These are phyloP conservation scores for Entomobrya multifasciata DNA, from an alignment of 2,888 invertebrate species.

Conservation along the genomic window DNA sequence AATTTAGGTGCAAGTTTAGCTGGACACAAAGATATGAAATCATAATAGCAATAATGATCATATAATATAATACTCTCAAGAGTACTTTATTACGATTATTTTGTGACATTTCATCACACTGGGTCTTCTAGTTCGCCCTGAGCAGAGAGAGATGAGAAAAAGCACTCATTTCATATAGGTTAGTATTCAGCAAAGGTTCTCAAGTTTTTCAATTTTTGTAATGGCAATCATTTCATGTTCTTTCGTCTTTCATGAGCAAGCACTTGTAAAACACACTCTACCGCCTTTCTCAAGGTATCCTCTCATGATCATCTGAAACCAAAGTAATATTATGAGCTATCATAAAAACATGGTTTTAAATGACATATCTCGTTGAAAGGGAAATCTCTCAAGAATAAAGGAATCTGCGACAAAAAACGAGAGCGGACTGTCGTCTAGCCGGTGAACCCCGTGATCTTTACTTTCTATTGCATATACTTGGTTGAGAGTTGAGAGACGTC, in stretches of 20 bases:
- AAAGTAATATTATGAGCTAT: background rate
- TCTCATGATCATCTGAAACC: background rate
- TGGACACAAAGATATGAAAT: background rate
- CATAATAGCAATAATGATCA: background rate
- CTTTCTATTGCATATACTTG: conserved; percentile 35
- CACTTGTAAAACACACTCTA: background rate
- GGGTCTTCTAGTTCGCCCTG: background rate
- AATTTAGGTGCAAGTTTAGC: background rate
- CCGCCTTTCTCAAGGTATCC: too few relatives aligned
- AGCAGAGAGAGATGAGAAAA: background rate
- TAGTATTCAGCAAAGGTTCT: background rate
- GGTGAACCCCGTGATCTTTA: conserved; percentile 26
- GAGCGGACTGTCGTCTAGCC: too few relatives aligned
- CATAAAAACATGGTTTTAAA: conserved; percentile 5
- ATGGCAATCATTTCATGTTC: background rate
- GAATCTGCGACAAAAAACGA: background rate
- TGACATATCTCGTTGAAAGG: background rate
- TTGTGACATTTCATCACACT: background rate
- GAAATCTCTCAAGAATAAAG: background rate
- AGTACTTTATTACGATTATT: background rate
- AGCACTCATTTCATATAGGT: too few relatives aligned
- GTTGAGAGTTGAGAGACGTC: background rate
- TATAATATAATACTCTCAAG: background rate
- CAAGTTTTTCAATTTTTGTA: background rate
- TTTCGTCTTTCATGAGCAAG: background rate